Conservation (phyloP, 2,888 invertebrate genomes). For the Luperina nickerlii region DNA sequence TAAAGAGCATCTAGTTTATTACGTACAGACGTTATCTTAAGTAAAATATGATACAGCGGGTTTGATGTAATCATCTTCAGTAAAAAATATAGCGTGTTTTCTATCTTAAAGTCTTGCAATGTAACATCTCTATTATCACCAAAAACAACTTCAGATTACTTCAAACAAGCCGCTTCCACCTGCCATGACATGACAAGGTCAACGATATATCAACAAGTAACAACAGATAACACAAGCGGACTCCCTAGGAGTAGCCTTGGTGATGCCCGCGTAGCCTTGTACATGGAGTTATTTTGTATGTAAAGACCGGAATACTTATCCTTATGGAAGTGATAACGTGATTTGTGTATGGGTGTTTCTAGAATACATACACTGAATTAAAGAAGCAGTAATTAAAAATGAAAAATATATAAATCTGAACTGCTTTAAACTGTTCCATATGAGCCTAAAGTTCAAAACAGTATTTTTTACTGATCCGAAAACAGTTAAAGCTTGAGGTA, state of each 20-base stretch:
- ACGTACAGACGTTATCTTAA: background rate
- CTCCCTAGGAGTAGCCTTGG: constrained; percentile 44
- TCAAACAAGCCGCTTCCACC: constrained; percentile 21
- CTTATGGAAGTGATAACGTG: constrained; percentile 32
- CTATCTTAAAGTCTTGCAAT: background rate
- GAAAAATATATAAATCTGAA: too few species aligned
- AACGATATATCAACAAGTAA: constrained; percentile 12
- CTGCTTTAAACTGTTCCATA: too few species aligned
- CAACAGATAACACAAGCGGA: constrained; percentile 35
- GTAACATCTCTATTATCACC: background rate
- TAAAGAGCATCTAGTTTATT: too few species aligned
- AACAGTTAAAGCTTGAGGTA: too few species aligned
- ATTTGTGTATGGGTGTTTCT: constrained; percentile 1
- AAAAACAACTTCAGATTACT: constrained; percentile 21
- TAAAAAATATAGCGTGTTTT: background rate
- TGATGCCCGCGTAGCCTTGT: constrained; percentile 59
- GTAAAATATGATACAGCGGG: background rate
- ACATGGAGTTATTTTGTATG: constrained; percentile 8
- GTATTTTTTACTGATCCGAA: too few species aligned
- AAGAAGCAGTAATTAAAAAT: too few species aligned
- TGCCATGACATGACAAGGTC: constrained; percentile 25
- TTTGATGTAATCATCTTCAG: background rate
- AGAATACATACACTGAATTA: background rate
- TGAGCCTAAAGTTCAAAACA: too few species aligned
- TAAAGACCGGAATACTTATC: constrained; percentile 21